Evolutionary conservation across 23 tunicate genomes (phyloP), one percentile per base, ranked within the genome.

Genomic region (Oikopleura dioica): DNA sequence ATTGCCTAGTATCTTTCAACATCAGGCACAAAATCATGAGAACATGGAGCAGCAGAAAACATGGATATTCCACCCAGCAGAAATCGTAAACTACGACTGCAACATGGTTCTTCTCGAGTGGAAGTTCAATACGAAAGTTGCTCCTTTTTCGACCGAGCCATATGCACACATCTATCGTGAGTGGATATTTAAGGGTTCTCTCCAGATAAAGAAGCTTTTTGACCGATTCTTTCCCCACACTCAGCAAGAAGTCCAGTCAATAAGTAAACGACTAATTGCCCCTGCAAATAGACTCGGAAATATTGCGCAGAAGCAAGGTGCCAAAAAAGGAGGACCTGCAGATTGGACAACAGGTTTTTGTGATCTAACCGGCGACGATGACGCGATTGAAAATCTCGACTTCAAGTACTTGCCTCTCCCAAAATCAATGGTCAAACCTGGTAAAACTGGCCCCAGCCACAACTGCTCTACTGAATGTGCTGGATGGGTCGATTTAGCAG

Each of bases 331-430:
- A 24, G 55, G 55, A 44, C 55, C 55, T 44, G 26, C 26, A 12
- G 29, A 12, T 16, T 16, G 33, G 29, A 31, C 72, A 5, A 63
- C 26, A 2, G n/a, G n/a, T n/a, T n/a, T n/a, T n/a, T n/a, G n/a
- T n/a, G 72, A 63, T 63, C 72, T 63, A 28, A 63, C 72, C 33
- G 72, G 72, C 33, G 72, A 63, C 2, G 72, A 63, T 63, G 33
- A 63, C 33, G 26, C 4, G 33, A 23, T 23, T 2, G 72, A 63
- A 28, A 23, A 63, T 63, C 26, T 63, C 16, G 72, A 63, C 26
- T 63, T 63, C 33, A 63, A 12, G 16, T 63, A 63, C 26, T 31
- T 63, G 5, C 33, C 30, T n/a, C n/a, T n/a, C n/a, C n/a, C n/a
- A n/a, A n/a, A n/a, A n/a, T n/a, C n/a, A n/a, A n/a, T n/a, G n/a